These are phyloP conservation scores for Drosophila histrio DNA, from an alignment of 2,888 invertebrate genomes.

Conservation along the genomic window DNA sequence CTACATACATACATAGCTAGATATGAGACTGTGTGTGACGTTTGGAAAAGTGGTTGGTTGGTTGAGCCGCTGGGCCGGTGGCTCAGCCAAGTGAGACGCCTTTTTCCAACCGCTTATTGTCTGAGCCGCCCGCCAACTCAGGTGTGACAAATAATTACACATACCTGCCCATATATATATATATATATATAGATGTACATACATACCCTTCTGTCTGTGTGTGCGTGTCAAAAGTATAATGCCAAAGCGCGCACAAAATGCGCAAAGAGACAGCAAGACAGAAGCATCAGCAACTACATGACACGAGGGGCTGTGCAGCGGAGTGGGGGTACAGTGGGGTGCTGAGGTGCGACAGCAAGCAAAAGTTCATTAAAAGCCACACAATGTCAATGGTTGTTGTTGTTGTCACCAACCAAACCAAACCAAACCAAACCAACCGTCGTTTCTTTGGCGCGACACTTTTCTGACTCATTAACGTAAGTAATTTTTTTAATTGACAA, in stretches of 20 bases:
- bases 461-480: slow-evolving; percentile 70
- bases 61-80: slow-evolving; percentile 53
- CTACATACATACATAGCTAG: too few relatives aligned
- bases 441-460: slow-evolving; percentile 55
- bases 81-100: slow-evolving; percentile 80
- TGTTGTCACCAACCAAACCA: neutral
- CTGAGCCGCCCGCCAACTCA: slow-evolving; percentile 77
- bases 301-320: neutral
- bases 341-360: slow-evolving; percentile 33
- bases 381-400: slow-evolving; percentile 40
- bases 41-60: slow-evolving; percentile 68
- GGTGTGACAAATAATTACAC: slow-evolving; percentile 83
- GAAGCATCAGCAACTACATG: slow-evolving; percentile 24
- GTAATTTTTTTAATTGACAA: slow-evolving; percentile 12
- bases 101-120: slow-evolving; percentile 50
- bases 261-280: slow-evolving; percentile 57
- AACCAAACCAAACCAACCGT: slow-evolving; percentile 3
- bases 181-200: neutral
- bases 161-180: slow-evolving; percentile 61
- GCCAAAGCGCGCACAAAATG: slow-evolving; percentile 63
- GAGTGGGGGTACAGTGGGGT: neutral
- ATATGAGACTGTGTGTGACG: slow-evolving; percentile 34
- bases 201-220: slow-evolving; percentile 1
- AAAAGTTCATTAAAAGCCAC: slow-evolving; percentile 77
- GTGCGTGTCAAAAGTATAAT: slow-evolving; percentile 61